These are phyloP conservation scores for Smutsia temminckii DNA, from an alignment of 2,797 vertebrate species.

Conservation along the genomic window DNA sequence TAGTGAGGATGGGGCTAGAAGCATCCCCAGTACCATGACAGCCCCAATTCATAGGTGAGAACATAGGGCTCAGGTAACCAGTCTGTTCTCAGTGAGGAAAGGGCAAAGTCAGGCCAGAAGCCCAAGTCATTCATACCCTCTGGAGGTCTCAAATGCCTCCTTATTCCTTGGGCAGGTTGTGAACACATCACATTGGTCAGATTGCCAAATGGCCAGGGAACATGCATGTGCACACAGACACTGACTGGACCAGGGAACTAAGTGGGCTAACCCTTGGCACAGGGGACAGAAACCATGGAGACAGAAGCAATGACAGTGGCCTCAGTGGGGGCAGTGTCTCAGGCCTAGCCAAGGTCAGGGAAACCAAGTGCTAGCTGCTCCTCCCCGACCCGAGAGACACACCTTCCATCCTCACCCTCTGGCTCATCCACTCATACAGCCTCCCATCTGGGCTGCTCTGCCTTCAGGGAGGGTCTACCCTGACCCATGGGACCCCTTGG, in stretches of 20 bases:
- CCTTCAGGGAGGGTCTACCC: neutral
- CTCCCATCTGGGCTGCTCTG: neutral
- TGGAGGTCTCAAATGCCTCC: neutral
- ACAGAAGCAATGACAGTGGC: neutral
- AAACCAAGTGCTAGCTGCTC: neutral
- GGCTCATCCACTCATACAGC: neutral
- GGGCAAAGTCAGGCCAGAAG: neutral
- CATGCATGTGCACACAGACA: neutral
- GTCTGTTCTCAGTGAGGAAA: neutral
- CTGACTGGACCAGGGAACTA: neutral
- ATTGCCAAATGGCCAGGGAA: neutral
- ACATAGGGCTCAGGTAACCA: neutral
- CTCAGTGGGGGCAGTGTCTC: neutral
- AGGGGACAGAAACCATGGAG: neutral
- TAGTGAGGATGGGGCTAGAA: neutral
- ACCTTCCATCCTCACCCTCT: neutral
- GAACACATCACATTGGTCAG: neutral
- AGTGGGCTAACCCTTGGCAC: neutral
- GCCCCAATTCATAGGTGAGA: neutral
- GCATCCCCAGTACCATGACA: neutral
- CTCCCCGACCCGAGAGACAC: neutral
- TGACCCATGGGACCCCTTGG: neutral
- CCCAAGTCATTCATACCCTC: neutral
- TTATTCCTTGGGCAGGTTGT: neutral
- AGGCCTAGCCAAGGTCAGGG: neutral